Conservation (phyloP, 2,797 vertebrate species). For the Scolopax rusticola region DNA sequence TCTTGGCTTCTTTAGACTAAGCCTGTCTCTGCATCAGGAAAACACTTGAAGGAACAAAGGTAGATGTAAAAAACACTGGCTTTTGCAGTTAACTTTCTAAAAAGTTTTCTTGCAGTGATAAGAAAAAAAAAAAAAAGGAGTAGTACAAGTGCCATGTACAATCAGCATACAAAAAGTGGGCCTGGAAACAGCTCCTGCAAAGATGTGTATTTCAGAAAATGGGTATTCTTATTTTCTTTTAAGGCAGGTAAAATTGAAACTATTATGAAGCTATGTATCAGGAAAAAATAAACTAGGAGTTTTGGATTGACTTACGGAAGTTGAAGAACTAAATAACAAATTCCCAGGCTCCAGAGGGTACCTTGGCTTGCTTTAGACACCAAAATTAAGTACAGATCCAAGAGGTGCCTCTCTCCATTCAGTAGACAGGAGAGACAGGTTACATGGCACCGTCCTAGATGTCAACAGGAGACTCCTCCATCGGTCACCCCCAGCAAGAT, state of each 20-base stretch:
- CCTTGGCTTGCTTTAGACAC: not conserved
- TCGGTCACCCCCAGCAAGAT: not conserved
- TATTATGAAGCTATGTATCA: too few relatives aligned
- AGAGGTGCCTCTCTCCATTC: not conserved
- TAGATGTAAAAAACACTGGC: not conserved
- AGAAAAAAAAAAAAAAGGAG: not conserved
- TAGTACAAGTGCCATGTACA: not conserved
- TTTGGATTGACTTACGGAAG: not conserved
- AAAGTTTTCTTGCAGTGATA: not conserved
- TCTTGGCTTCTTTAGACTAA: not conserved
- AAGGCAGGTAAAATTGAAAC: too few relatives aligned
- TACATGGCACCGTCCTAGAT: rapidly evolving
- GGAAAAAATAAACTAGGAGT: not conserved
- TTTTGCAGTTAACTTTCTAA: not conserved
- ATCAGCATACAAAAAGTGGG: not conserved
- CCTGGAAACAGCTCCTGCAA: not conserved
- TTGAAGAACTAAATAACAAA: not conserved
- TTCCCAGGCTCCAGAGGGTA: not conserved
- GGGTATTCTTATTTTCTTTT: not conserved
- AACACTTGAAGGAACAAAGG: not conserved
- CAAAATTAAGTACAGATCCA: not conserved
- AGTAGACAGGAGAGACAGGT: rapidly evolving
- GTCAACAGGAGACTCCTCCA: not conserved
- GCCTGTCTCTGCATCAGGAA: not conserved
- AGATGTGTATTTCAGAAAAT: not conserved